A percentile compares a stretch with the other conserved stretches of the same genome.
These are phyloP conservation scores for Hypolimnas misippus DNA, from an alignment of 2,888 invertebrate genomes.

Conservation along the genomic window DNA sequence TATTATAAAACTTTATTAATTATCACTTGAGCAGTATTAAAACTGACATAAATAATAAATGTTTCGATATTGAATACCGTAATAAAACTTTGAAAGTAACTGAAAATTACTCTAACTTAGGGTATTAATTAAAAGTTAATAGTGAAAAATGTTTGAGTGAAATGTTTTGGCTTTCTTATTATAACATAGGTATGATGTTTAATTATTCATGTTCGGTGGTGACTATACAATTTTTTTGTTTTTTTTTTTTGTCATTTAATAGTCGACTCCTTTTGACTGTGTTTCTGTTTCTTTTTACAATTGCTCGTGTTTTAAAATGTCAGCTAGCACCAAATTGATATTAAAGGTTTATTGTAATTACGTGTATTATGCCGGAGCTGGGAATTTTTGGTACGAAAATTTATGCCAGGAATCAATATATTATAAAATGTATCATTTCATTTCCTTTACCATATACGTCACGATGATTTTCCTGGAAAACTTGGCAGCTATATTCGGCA, in stretches of 20 bases:
- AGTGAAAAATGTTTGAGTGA: constrained; percentile 19
- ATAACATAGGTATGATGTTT: not conserved
- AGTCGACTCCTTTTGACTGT: not conserved
- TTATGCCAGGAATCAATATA: constrained; percentile 55
- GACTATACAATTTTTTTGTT: not conserved
- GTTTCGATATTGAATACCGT: constrained; percentile 20
- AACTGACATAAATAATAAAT: constrained; percentile 29
- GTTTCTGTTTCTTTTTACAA: too few relatives aligned
- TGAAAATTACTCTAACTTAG: constrained; percentile 21
- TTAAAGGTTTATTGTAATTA: constrained; percentile 63
- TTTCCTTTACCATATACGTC: constrained; percentile 65
- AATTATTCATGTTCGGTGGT: not conserved
- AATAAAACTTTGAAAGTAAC: constrained; percentile 34
- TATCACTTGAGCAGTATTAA: constrained; percentile 19
- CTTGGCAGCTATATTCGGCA: constrained; percentile 65
- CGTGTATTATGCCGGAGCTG: constrained; percentile 68
- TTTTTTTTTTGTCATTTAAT: not conserved
- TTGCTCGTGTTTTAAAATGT: constrained; percentile 57
- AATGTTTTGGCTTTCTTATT: constrained; percentile 4
- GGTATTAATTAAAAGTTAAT: constrained; percentile 22
- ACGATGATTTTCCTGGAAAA: constrained; percentile 72
- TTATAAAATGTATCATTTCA: constrained; percentile 59
- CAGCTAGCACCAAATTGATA: constrained; percentile 57
- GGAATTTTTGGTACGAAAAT: constrained; percentile 69
- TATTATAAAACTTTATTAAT: constrained; percentile 22